These are phyloP conservation scores for Dendronephthya gigantea DNA, from an alignment of 64 coral and sea anemone species.

Conservation along the genomic window DNA sequence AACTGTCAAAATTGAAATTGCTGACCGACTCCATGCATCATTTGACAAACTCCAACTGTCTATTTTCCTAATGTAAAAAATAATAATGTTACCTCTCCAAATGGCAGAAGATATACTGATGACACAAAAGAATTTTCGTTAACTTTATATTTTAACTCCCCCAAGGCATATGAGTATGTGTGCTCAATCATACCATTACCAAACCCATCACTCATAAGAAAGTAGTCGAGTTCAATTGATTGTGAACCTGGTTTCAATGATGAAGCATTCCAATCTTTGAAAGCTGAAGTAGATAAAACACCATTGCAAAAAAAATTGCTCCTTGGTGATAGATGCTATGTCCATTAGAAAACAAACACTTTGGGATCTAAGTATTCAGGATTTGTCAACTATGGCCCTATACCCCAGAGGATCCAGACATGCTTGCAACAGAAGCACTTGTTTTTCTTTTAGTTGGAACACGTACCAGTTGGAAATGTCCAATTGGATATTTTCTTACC, in stretches of 20 bases:
- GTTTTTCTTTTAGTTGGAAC: too few relatives aligned
- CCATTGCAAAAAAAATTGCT: too few relatives aligned
- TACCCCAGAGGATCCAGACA: too few relatives aligned
- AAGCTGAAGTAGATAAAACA: too few relatives aligned
- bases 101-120: too few relatives aligned
- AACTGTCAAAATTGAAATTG: neutral
- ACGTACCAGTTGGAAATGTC: too few relatives aligned
- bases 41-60: neutral
- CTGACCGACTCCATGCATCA: neutral
- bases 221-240: constrained; percentile 8
- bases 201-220: neutral
- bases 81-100: too few relatives aligned
- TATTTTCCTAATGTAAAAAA: neutral
- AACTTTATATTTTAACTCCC: too few relatives aligned
- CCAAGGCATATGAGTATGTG: neutral
- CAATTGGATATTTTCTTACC: neutral
- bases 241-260: neutral
- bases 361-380: neutral
- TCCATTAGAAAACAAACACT: too few relatives aligned
- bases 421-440: too few relatives aligned
- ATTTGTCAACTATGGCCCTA: neutral
- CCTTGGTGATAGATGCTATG: too few relatives aligned
- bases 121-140: neutral
- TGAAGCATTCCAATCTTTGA: neutral
- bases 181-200: too few relatives aligned